Base-by-base conservation (phyloP, 2,797 vertebrate species). In the Myotis pilosus region DNA sequence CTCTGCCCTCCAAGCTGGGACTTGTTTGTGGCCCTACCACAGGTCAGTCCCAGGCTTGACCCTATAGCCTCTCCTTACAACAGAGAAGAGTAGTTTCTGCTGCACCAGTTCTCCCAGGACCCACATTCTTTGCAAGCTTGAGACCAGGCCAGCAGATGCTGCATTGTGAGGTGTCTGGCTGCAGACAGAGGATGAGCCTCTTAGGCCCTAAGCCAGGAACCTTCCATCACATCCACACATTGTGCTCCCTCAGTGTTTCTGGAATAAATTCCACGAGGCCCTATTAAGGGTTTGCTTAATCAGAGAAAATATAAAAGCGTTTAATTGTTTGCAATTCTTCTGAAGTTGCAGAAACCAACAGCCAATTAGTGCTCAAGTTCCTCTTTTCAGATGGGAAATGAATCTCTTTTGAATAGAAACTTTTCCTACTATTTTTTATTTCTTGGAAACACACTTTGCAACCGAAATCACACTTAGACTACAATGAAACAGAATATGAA, bases 301-400 rank as follows among this genome's bases (percentile, higher is more conserved):
- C 90, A 95, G 68, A 82, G 87, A 95, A 95, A 97, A 97, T 96
- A 97, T 96, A 95, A 97, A 97, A 96, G 96, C 47, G 0, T 96
- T 96, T 97, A 97, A 97, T 97, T 96, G 97, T 97, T 97, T 96
- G 94, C 92, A 96, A 68, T 82, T 97, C 68, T 96, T 97, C 95
- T 91, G 94, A 95, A 96, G 79, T 76, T 64, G 64, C 83, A 97
- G 92, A 97, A 98, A 97, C 75, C 97, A 97, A 95, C 5, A 97
- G 16, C 74, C 91, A 98, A 96, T 97, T 98, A 97, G 75, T 86
- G 68, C 94, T 83, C 76, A 95, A 95, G 97, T 55, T 92, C 17
- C 88, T 97, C 47, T 93, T 97, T 97, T 96, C 87, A 94, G 33
- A 95, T 92, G 87, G 93, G 84, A 97, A 96, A 85, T 22, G 95